Base-by-base conservation (phyloP, 2,888 invertebrate genomes). In the Tipula confusa region DNA sequence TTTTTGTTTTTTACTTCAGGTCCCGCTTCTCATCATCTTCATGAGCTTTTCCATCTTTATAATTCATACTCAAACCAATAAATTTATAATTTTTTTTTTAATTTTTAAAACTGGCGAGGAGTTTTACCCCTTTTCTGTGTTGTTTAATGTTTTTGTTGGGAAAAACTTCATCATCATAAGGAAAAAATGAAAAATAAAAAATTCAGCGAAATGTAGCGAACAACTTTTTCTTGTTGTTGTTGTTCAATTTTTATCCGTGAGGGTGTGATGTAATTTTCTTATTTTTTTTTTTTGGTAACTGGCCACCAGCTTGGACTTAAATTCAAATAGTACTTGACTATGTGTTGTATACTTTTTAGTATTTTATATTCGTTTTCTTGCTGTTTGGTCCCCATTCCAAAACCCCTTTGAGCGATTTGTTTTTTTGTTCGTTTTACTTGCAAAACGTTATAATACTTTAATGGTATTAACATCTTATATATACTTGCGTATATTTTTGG, bases 41-140 rank as follows among this genome's bases (percentile, higher is more conserved):
- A 64, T 64, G 24, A 24, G 24, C 64, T 64, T 64, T 64, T 24
- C 64, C 64, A 64, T 64, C 64, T 64, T 64, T 64, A 64, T 64
- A 64, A 64, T 64, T 64, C 64, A 64, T 64, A 64, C 64, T 64
- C 64, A 64, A 64, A 64, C 64, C 64, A 64, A 64, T 64, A 64
- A 64, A 64, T 64, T 64, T 64, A 64, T 15, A 43, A 43, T 43
- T 43, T 43, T 43, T 43, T 15, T 43, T 43, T 43, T 43, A 5
- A 43, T 43, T 43, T 43, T 43, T n/a, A 43, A 43, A 64, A 64
- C 64, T 64, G 24, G 64, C 64, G 64, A 64, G 18, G 64, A n/a
- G n/a, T n/a, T n/a, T 64, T 64, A 64, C 64, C 64, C 64, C 64
- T 64, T 64, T 64, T 64, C 11, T 9, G n/a, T n/a, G n/a, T n/a